Evolutionary conservation across 2,113 vertebrate genomes (phyloP).

Genomic region (Aegotheles bennettii): DNA sequence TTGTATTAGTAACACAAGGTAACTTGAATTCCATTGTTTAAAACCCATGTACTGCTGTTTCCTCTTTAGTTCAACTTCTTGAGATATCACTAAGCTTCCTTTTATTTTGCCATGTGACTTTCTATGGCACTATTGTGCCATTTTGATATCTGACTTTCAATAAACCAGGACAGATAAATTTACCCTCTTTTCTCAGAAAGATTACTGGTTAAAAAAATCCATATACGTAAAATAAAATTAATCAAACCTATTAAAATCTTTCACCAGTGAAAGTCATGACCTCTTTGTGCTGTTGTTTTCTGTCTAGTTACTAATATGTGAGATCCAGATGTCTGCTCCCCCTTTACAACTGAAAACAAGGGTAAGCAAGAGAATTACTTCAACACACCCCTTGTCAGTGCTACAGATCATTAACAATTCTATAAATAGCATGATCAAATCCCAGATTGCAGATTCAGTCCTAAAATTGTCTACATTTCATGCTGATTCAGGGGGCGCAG

Average conservation of each 20-base stretch:
- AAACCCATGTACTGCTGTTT: background rate
- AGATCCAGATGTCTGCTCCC: background rate
- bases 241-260: background rate
- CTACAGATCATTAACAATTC: conserved; percentile 25
- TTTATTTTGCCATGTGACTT: background rate
- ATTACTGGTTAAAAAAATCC: background rate
- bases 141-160: background rate
- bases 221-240: background rate
- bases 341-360: background rate
- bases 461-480: conserved; percentile 34
- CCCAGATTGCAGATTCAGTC: conserved; percentile 38
- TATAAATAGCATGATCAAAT: conserved; percentile 45
- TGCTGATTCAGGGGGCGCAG: conserved; percentile 26
- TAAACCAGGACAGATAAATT: background rate
- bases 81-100: background rate
- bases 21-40: background rate
- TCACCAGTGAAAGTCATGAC: background rate
- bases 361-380: background rate
- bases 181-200: background rate
- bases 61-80: background rate
- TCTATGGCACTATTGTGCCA: too few relatives aligned
- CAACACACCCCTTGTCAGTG: conserved; percentile 1
- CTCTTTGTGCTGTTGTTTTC: background rate
- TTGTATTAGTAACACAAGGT: background rate
- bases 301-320: background rate